A percentile compares a stretch with the other conserved stretches of the same genome.
Conservation (phyloP, 2,888 invertebrate species). For the Hemithea aestivaria region DNA sequence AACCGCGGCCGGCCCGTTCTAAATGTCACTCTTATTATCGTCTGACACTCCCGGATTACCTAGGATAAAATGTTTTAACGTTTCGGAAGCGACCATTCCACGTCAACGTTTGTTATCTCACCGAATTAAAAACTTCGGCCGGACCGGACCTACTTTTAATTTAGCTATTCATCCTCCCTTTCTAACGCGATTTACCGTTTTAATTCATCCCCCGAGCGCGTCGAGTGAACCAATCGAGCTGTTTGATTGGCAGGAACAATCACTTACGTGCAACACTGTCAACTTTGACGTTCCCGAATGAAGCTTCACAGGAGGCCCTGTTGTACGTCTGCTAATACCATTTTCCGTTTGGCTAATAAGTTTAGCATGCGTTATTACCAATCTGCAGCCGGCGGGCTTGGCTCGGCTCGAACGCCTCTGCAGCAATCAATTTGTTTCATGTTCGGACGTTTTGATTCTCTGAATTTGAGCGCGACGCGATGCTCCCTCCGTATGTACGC, state of each 20-base stretch:
- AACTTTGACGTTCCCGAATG: conserved; percentile 69
- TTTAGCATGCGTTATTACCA: conserved; percentile 78
- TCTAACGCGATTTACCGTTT: conserved; percentile 48
- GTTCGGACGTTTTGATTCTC: conserved; percentile 72
- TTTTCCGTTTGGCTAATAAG: conserved; percentile 78
- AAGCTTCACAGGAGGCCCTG: conserved; percentile 59
- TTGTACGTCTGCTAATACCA: conserved; percentile 70
- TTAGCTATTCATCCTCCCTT: conserved; percentile 37
- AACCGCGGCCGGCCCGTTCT: conserved; percentile 64
- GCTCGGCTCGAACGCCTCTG: conserved; percentile 57
- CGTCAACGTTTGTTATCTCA: conserved; percentile 65
- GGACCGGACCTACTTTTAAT: conserved; percentile 40
- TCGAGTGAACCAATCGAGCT: conserved; percentile 53
- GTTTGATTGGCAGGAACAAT: conserved; percentile 75
- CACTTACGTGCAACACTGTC: conserved; percentile 64
- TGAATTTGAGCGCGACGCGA: conserved; percentile 55
- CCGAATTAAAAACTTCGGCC: conserved; percentile 54
- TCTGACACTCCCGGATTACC: conserved; percentile 75
- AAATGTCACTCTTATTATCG: conserved; percentile 78
- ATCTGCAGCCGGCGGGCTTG: conserved; percentile 62
- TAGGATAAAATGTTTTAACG: conserved; percentile 76
- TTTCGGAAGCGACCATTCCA: conserved; percentile 61
- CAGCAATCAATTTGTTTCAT: conserved; percentile 75
- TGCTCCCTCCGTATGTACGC: conserved; percentile 43
- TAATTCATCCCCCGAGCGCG: conserved; percentile 46